These are phyloP conservation scores for Poecilia picta DNA, from an alignment of 2,797 vertebrate genomes.

Conservation along the genomic window DNA sequence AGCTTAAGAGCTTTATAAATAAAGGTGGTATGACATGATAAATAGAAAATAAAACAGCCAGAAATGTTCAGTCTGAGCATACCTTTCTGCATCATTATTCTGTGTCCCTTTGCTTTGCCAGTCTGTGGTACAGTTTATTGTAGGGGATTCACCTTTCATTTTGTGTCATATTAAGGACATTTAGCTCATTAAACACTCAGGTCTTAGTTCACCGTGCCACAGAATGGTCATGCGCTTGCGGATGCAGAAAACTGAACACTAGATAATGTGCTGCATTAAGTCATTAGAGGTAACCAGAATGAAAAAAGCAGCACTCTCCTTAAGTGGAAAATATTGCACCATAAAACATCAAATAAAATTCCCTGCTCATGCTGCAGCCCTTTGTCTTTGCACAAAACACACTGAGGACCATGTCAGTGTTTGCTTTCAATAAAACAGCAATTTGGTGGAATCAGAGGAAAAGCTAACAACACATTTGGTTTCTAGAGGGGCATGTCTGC, in stretches of 20 bases:
- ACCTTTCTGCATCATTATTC: not conserved
- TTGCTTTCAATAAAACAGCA: not conserved
- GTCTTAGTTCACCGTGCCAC: not conserved
- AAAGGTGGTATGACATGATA: not conserved
- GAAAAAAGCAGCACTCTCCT: slow-evolving; percentile 2
- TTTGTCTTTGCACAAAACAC: slow-evolving; percentile 5
- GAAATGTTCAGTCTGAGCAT: not conserved
- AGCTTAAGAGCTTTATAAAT: not conserved
- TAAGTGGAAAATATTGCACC: slow-evolving; percentile 1
- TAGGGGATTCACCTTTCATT: not conserved
- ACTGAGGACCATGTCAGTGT: not conserved
- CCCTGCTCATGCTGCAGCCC: not conserved
- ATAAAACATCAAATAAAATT: slow-evolving; percentile 1
- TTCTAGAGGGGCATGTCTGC: not conserved
- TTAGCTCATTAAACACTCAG: not conserved
- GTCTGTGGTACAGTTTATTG: not conserved
- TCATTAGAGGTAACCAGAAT: slow-evolving; percentile 5
- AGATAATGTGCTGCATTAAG: slow-evolving; percentile 2
- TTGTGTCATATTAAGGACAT: not conserved
- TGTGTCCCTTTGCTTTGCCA: not conserved
- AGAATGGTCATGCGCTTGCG: not conserved
- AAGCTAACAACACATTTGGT: not conserved
- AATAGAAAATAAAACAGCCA: not conserved
- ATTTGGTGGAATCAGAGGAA: not conserved
- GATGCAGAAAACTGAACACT: not conserved